Conservation (phyloP, 1,140 invertebrate species). For the Apis florea region DNA sequence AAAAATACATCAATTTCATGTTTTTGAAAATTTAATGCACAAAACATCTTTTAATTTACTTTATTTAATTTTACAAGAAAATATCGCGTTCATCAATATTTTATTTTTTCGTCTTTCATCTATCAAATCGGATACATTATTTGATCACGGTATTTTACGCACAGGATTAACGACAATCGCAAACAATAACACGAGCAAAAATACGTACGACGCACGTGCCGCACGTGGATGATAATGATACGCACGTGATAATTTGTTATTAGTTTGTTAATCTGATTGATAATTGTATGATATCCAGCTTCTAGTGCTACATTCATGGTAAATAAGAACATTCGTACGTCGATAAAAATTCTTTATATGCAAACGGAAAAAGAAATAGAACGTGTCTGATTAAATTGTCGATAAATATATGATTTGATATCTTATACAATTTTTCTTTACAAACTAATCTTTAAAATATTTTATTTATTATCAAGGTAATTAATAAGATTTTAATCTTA, state of each 20-base stretch:
- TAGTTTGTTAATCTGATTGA: slow-evolving; percentile 24
- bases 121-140: background rate
- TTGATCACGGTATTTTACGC: background rate
- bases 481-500: too few relatives aligned
- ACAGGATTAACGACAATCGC: background rate
- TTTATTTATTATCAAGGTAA: background rate
- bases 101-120: too few relatives aligned
- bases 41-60: too few relatives aligned
- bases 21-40: too few relatives aligned
- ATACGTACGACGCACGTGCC: slow-evolving; percentile 42
- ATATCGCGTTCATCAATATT: too few relatives aligned
- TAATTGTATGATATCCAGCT: slow-evolving; percentile 18
- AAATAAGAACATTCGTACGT: slow-evolving; percentile 5
- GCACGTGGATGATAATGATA: slow-evolving; percentile 55
- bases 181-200: slow-evolving; percentile 1
- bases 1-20: too few relatives aligned
- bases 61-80: too few relatives aligned
- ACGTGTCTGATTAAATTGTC: background rate
- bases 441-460: background rate
- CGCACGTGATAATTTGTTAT: slow-evolving; percentile 56
- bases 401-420: background rate
- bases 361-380: background rate
- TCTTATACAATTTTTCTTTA: background rate
- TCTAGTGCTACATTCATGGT: background rate
- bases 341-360: background rate